These are phyloP conservation scores for Rhyacophila brunnea DNA, from an alignment of 1,140 invertebrate genomes.

Conservation along the genomic window DNA sequence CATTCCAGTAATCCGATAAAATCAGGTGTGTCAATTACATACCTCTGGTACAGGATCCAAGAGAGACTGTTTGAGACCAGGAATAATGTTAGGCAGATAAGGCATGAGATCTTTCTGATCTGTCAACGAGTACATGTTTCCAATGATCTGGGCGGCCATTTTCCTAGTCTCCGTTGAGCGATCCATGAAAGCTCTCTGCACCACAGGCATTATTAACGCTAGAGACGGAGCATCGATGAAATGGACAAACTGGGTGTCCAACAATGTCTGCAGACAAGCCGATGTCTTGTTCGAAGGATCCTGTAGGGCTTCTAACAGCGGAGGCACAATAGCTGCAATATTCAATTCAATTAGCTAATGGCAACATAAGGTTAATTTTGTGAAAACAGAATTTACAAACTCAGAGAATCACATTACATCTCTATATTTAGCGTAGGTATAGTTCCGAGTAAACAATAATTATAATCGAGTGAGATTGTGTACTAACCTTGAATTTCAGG, in stretches of 20 bases:
- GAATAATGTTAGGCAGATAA: conserved; percentile 95
- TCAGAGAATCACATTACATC: too few species aligned
- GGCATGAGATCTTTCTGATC: conserved; percentile 98
- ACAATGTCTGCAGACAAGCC: conserved; percentile 83
- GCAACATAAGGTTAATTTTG: too few species aligned
- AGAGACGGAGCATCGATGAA: conserved; percentile 98
- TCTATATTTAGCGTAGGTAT: too few species aligned
- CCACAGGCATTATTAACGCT: conserved; percentile 98
- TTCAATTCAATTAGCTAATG: conserved; percentile 26
- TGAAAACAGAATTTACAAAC: too few species aligned
- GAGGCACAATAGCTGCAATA: conserved; percentile 80
- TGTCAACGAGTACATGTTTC: conserved; percentile 98
- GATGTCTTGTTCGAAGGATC: conserved; percentile 97
- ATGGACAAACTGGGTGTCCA: conserved; percentile 98
- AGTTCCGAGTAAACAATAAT: too few species aligned
- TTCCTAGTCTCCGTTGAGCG: conserved; percentile 95
- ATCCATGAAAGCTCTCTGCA: conserved; percentile 95
- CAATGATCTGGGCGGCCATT: conserved; percentile 99
- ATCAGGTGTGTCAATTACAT: conserved; percentile 17
- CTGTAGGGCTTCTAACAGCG: conserved; percentile 88
- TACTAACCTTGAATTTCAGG: conserved; percentile 95
- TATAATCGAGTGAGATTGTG: too few species aligned
- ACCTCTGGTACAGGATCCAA: conserved; percentile 98
- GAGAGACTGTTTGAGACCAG: conserved; percentile 93
- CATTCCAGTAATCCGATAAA: too few species aligned